A percentile compares a stretch with the other conserved stretches of the same genome.
phyloP scores from a whole-genome alignment of 2,888 invertebrate species.

The Anthrax anthrax region DNA sequence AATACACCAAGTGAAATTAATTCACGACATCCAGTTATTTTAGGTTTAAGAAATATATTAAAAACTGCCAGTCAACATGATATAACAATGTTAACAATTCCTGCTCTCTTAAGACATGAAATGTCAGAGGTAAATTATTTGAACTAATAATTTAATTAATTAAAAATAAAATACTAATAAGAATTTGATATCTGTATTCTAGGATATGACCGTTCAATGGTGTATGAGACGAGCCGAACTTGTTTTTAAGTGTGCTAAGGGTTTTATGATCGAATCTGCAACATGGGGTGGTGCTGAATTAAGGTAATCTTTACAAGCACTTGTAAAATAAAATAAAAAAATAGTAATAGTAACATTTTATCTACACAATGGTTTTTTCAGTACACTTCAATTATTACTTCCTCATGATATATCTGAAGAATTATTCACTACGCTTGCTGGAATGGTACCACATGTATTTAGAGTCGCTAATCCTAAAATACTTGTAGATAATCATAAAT shows the following conservation, averaged over 20 bases:
- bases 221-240: slow-evolving; percentile 91
- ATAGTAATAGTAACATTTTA: background rate
- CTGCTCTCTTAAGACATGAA: slow-evolving; percentile 81
- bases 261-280: slow-evolving; percentile 97
- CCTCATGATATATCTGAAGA: slow-evolving; percentile 74
- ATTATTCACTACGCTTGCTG: slow-evolving; percentile 64
- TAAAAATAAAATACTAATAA: slow-evolving; percentile 9
- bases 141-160: background rate
- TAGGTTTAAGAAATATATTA: slow-evolving; percentile 87
- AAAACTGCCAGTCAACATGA: slow-evolving; percentile 92
- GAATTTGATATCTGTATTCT: slow-evolving; percentile 3
- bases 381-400: slow-evolving; percentile 42
- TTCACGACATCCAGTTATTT: slow-evolving; percentile 87
- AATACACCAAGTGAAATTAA: slow-evolving; percentile 68
- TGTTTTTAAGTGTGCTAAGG: slow-evolving; percentile 97
- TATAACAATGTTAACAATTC: slow-evolving; percentile 83
- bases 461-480: slow-evolving; percentile 87
- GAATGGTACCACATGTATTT: slow-evolving; percentile 86
- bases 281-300: slow-evolving; percentile 84
- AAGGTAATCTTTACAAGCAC: slow-evolving; percentile 57
- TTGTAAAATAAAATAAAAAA: background rate
- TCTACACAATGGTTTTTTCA: slow-evolving; percentile 9
- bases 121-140: slow-evolving; percentile 67
- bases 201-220: slow-evolving; percentile 94
- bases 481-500: slow-evolving; percentile 40